phyloP scores from a whole-genome alignment of 2,888 invertebrate species.

The Sphaerophoria taeniata region DNA sequence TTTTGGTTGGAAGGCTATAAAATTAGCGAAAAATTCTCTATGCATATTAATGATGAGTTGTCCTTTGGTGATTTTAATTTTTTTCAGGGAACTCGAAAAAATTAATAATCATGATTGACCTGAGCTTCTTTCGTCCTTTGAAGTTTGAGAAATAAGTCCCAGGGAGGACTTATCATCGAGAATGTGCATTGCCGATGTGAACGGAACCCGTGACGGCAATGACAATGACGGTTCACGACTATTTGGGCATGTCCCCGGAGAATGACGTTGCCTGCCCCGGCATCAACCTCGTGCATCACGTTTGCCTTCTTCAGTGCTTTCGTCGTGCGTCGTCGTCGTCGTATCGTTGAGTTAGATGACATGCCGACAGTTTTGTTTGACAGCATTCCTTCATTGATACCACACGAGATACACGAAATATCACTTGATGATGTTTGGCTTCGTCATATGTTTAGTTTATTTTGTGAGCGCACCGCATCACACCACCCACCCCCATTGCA shows the following conservation, averaged over 20 bases:
- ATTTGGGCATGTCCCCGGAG: constrained; percentile 45
- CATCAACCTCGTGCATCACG: too few species aligned
- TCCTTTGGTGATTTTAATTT: constrained; percentile 43
- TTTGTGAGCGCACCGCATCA: constrained; percentile 22
- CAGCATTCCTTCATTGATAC: constrained; percentile 69
- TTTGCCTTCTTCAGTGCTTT: neutral
- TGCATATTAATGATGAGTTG: constrained; percentile 63
- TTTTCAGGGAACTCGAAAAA: constrained; percentile 13
- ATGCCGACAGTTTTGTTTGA: constrained; percentile 65
- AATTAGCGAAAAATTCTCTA: constrained; percentile 59
- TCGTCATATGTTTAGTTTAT: constrained; percentile 56
- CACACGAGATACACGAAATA: too few species aligned
- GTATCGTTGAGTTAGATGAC: constrained; percentile 26
- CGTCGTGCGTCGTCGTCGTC: neutral
- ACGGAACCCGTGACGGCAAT: constrained; percentile 25
- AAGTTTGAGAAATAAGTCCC: constrained; percentile 59
- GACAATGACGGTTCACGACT: neutral
- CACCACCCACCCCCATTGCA: neutral
- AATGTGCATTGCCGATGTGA: neutral
- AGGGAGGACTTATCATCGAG: constrained; percentile 19
- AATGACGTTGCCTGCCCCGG: constrained; percentile 18
- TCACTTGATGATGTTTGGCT: constrained; percentile 71
- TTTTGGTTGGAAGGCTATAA: constrained; percentile 46
- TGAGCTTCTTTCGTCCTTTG: constrained; percentile 53
- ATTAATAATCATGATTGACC: constrained; percentile 67